These are phyloP conservation scores for Monoplex corrugatus DNA, from an alignment of 2,888 invertebrate species.

Conservation along the genomic window DNA sequence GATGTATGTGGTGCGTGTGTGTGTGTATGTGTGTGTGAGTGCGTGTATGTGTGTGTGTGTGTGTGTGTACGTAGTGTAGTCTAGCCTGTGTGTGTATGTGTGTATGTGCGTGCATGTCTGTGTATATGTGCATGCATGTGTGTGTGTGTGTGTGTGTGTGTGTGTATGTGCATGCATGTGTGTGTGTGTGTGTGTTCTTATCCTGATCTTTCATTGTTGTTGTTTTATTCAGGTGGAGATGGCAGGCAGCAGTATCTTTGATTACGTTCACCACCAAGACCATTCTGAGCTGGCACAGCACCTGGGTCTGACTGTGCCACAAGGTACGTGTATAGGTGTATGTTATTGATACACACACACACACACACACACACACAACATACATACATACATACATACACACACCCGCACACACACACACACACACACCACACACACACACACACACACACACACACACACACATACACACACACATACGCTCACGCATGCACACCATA, in stretches of 20 bases:
- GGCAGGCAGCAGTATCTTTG: slow-evolving; percentile 99
- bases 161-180: slow-evolving; percentile 24
- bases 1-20: background rate
- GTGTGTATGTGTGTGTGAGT: slow-evolving; percentile 4
- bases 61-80: too few species aligned
- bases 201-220: too few species aligned
- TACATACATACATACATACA: too few species aligned
- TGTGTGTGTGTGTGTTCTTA: slow-evolving; percentile 28
- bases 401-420: too few species aligned
- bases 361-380: too few species aligned
- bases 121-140: too few species aligned
- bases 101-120: too few species aligned
- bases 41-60: slow-evolving; percentile 2
- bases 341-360: background rate
- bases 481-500: too few species aligned
- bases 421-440: too few species aligned
- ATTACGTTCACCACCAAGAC: slow-evolving; percentile 98
- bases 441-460: too few species aligned
- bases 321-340: slow-evolving; percentile 77
- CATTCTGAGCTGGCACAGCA: slow-evolving; percentile 98
- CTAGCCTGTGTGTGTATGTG: background rate
- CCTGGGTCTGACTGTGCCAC: slow-evolving; percentile 90
- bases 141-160: slow-evolving; percentile 17
- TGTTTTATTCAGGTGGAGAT: slow-evolving; percentile 97
- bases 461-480: too few species aligned